A percentile compares a stretch with the other conserved stretches of the same genome.
Evolutionary conservation across 1,140 invertebrate species (phyloP).

Genomic region (Penaeus vannamei): DNA sequence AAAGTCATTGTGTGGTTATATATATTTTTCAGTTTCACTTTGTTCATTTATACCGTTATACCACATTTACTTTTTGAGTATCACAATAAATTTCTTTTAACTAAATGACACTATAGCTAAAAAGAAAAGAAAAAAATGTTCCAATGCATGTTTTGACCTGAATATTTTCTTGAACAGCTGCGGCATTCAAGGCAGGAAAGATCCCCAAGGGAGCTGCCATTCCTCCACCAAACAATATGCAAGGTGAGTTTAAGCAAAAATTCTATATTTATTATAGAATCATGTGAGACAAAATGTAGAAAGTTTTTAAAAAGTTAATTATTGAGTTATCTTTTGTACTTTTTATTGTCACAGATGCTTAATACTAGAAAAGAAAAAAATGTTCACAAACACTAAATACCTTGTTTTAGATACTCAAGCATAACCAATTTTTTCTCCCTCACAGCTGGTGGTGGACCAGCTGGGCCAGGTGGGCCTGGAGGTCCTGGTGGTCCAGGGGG

Average conservation of each 20-base stretch:
- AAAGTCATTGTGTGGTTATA: slow-evolving; percentile 70
- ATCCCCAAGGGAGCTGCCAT: slow-evolving; percentile 83
- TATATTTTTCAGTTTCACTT: background rate
- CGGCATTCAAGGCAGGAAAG: slow-evolving; percentile 95
- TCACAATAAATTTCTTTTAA: no score
- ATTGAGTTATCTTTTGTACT: no score
- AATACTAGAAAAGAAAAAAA: no score
- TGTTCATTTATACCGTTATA: background rate
- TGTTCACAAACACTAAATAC: no score
- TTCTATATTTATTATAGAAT: background rate
- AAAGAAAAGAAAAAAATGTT: background rate
- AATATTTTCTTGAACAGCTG: slow-evolving; percentile 76
- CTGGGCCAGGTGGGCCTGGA: slow-evolving; percentile 65
- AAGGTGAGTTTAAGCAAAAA: slow-evolving; percentile 67
- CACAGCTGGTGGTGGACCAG: slow-evolving; percentile 40
- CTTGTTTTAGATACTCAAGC: no score
- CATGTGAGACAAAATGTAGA: background rate
- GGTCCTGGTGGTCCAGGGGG: slow-evolving; percentile 66
- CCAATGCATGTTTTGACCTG: slow-evolving; percentile 32
- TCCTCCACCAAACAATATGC: slow-evolving; percentile 79
- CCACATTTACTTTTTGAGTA: no score
- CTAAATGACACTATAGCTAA: background rate
- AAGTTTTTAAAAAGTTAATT: background rate
- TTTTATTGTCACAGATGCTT: no score
- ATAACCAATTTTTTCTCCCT: background rate